phyloP scores from a whole-genome alignment of 92 coral and sea anemone species.

The Chrysogorgia sp. region DNA sequence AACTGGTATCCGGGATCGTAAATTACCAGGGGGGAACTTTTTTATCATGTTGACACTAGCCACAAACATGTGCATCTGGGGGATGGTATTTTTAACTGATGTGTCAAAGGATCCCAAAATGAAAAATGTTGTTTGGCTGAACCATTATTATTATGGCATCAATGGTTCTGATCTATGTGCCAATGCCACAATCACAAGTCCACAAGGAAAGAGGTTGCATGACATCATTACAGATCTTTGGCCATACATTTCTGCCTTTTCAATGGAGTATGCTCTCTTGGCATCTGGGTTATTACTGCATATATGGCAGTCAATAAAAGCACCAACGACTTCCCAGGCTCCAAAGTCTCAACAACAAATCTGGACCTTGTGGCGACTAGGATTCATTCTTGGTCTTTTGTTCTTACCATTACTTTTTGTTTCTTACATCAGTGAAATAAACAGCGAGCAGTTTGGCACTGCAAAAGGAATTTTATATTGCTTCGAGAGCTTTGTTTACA shows the following conservation, averaged over 20 bases:
- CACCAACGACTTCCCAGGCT: background rate
- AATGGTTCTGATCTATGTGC: slow-evolving; percentile 26
- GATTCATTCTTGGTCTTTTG: slow-evolving; percentile 42
- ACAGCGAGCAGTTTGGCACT: background rate
- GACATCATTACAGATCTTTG: background rate
- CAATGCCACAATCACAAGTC: slow-evolving; percentile 13
- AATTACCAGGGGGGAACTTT: slow-evolving; percentile 22
- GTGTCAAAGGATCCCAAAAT: slow-evolving; percentile 8
- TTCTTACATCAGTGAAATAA: slow-evolving; percentile 4
- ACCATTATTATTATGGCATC: slow-evolving; percentile 35
- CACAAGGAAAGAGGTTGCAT: background rate
- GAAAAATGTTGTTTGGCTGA: slow-evolving; percentile 7
- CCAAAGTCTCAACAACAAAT: background rate
- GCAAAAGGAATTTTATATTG: background rate
- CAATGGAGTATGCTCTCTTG: slow-evolving; percentile 42
- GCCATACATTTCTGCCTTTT: slow-evolving; percentile 27
- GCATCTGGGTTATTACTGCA: slow-evolving; percentile 38
- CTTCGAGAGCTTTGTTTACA: background rate
- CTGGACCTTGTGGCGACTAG: slow-evolving; percentile 41
- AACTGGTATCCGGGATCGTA: slow-evolving; percentile 10
- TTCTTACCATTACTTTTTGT: slow-evolving; percentile 21
- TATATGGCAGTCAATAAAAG: slow-evolving; percentile 29
- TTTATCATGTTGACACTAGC: slow-evolving; percentile 46
- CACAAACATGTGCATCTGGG: slow-evolving; percentile 42
- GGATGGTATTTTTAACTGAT: slow-evolving; percentile 18